phyloP scores from a whole-genome alignment of 2,888 invertebrate genomes.

The Parasteatoda lunata region DNA sequence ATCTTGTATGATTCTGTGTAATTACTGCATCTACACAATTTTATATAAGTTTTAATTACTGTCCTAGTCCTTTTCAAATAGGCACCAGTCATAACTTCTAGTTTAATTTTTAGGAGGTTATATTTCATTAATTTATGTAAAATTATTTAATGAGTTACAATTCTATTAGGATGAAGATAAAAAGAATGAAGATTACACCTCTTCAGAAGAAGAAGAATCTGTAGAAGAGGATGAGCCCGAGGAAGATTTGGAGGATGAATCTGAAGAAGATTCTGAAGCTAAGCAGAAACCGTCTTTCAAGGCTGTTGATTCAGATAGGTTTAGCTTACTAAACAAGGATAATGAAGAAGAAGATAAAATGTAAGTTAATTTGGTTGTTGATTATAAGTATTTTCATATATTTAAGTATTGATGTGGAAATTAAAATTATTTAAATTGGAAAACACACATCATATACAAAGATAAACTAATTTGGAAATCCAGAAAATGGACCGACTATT shows the following conservation, averaged over 20 bases:
- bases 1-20: too few species aligned
- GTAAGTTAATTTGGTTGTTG: conserved; percentile 20
- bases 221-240: conserved; percentile 29
- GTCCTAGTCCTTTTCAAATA: too few species aligned
- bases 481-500: not conserved
- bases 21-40: too few species aligned
- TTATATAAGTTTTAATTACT: too few species aligned
- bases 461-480: not conserved
- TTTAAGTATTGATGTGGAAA: not conserved
- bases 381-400: not conserved
- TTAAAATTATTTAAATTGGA: not conserved
- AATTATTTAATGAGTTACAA: not conserved
- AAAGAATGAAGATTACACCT: conserved; percentile 12
- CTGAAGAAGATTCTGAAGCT: conserved; percentile 7
- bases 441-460: not conserved
- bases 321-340: conserved; percentile 36
- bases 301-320: conserved; percentile 43
- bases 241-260: conserved; percentile 32
- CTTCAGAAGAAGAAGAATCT: conserved; percentile 24
- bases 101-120: too few species aligned
- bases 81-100: too few species aligned
- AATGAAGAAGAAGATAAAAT: conserved; percentile 38
- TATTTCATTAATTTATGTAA: not conserved
- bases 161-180: conserved; percentile 42
- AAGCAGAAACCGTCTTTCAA: conserved; percentile 16